Conservation (phyloP, 1,140 invertebrate species). For the Aplysia californica region DNA sequence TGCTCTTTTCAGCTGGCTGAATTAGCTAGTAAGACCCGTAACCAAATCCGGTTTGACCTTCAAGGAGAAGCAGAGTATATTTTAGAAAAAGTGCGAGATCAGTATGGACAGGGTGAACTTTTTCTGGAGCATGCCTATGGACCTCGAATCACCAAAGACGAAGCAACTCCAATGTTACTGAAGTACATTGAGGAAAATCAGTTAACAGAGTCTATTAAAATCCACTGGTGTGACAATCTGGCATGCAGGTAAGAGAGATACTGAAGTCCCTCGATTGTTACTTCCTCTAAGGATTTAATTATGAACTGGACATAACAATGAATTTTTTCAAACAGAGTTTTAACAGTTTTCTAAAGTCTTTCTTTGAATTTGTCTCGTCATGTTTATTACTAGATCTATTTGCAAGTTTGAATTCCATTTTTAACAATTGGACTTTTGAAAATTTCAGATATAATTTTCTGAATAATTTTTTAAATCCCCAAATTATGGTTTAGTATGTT, state of each 20-base stretch:
- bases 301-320: too few species aligned
- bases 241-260: slow-evolving; percentile 55
- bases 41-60: slow-evolving; percentile 57
- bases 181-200: slow-evolving; percentile 59
- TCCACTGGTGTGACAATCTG: slow-evolving; percentile 61
- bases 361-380: neutral
- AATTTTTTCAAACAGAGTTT: too few species aligned
- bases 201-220: slow-evolving; percentile 55
- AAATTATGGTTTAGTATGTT: too few species aligned
- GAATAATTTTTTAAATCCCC: too few species aligned
- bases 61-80: slow-evolving; percentile 58
- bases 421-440: too few species aligned
- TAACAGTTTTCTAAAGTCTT: too few species aligned
- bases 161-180: slow-evolving; percentile 51
- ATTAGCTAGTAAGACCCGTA: slow-evolving; percentile 43
- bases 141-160: slow-evolving; percentile 49
- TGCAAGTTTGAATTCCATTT: too few species aligned
- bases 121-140: slow-evolving; percentile 57
- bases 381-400: neutral
- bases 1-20: slow-evolving; percentile 52
- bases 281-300: too few species aligned
- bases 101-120: slow-evolving; percentile 56
- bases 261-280: too few species aligned
- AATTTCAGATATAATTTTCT: too few species aligned
- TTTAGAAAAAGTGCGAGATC: slow-evolving; percentile 50